Base-by-base conservation (phyloP, 2,113 vertebrate species). In the Martes martes region DNA sequence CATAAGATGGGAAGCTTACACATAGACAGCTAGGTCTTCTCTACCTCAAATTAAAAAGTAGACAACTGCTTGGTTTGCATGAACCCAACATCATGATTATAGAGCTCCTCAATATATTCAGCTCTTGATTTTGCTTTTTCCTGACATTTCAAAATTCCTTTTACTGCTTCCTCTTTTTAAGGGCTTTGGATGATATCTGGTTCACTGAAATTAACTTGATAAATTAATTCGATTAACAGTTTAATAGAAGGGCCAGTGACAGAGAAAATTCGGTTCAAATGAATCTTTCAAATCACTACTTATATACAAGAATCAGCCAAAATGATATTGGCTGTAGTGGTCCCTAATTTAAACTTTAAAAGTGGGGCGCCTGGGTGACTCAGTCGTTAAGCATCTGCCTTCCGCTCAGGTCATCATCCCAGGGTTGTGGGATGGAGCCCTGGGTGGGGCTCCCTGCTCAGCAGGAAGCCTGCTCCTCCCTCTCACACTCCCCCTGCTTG, bases 271-370 rank as follows among this genome's bases (percentile, higher is more conserved):
- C 33, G 31, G 39, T 89, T 96, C 69, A 74, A 93, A 91, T 76
- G n/a, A 88, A 91, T 39, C 61, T 67, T 95, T 91, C 82, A 88
- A 65, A 89, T 89, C 16, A 24, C 26, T 74, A 26, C 78, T 33
- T 67, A 50, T 55, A 52, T 83, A 26, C 26, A 91, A 91, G 18
- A 42, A 93, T 93, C 39, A 82, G 59, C 65, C 73, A 87, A 82
- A 80, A 36, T 16, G 76, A 19, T 57, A 71, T 57, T 82, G 21
- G 6, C 82, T 96, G 50, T 59, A 50, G 39, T 69, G 65, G 26
- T 74, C 87, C 31, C 65, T 89, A 52, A 83, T 79, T 95, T 87
- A 92, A 97, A 28, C 52, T 92, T 92, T 67, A 67, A 67, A 67
- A 67, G 14, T 33, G 28, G 14, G 63, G 14, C 0, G 1, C 31